Evolutionary conservation across 2,888 invertebrate species (phyloP), one percentile per base, ranked within the genome.

Genomic region (Hyalella azteca): DNA sequence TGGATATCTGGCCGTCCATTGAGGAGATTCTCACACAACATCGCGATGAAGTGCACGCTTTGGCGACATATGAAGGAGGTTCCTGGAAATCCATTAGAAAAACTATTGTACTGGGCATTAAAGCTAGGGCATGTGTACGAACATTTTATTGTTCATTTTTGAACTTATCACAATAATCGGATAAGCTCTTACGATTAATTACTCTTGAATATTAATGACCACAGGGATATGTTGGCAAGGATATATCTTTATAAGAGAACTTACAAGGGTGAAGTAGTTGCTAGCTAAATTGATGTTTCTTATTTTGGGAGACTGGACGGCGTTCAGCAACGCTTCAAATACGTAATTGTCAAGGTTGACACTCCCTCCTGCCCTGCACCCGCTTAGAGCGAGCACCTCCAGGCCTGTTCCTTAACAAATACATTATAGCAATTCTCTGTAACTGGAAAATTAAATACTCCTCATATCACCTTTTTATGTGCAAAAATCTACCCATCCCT

Each of bases 261-360:
- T 80, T 11, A 78, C 81, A 73, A 45, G 41, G 15, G 22, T 75
- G 78, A 81, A 78, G 32, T 73, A 11, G 45, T 81, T 78, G 49
- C 78, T 78, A 22, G 78, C 59, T 13, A 78, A 48, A 36, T 48
- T 75, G 22, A 78, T 59, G 32, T 59, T 60, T 13, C 49, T 45
- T n/a, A 73, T 54, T n/a, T 32, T 45, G 45, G 54, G 45, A 13
- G 54, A 73, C n/a, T n/a, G n/a, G 9, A 49, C 81, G 9, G 11
- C 60, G 1, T 40, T 48, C 22, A 76, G 49, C 11, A 54, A 75
- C 41, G 19, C n/a, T 3, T 13, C 3, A 75, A 78, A 81, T 26
- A 78, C 78, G n/a, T n/a, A 26, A 22, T 78, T 75, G 3, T 50
- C 73, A 15, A 59, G 75, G 36, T 32, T 19, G 19, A n/a, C 29